Base-by-base conservation (phyloP, 2,888 invertebrate genomes). In the Trypoxylon attenuatum region DNA sequence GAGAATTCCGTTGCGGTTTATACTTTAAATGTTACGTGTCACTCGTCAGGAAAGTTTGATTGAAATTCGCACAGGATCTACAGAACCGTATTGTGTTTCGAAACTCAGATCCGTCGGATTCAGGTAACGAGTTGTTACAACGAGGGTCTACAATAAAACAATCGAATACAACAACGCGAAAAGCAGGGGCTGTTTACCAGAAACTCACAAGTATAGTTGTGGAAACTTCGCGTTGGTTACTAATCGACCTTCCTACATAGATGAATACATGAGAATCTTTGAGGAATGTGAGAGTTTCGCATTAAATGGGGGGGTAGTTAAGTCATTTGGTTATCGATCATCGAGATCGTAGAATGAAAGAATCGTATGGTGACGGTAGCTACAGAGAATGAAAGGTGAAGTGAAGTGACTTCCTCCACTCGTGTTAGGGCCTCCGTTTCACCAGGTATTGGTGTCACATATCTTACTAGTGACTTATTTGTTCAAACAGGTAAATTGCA, bases 341-440 rank as follows among this genome's bases (percentile, higher is more conserved):
- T 33, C 33, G 8, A 2, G 1, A 10, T 33, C 33, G 8, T 13
- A 41, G 2, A 15, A 10, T 10, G 18, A 15, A 16, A 19, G 41
- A 19, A 16, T 16, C 8, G 19, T 10, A 18, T 10, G 41, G 19
- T 41, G 15, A 3, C n/a, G 13, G 43, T 10, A 27, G 13, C 33
- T 42, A 38, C n/a, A n/a, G n/a, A n/a, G n/a, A n/a, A n/a, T n/a
- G n/a, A n/a, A n/a, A n/a, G n/a, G n/a, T n/a, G 29, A 15, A 4
- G 52, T 39, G 52, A 56, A 55, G 23, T 57, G 54, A 59, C 53
- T 56, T 55, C 68, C 53, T 68, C 58, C 55, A 58, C 55, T 49
- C 58, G 60, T 53, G 60, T 46, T 45, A 54, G 25, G 23, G 43
- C 41, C 25, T 39, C n/a, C 39, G 8, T 70, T 47, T 55, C 43